phyloP scores from a whole-genome alignment of 2,888 invertebrate genomes.

The Argyresthia albistria region DNA sequence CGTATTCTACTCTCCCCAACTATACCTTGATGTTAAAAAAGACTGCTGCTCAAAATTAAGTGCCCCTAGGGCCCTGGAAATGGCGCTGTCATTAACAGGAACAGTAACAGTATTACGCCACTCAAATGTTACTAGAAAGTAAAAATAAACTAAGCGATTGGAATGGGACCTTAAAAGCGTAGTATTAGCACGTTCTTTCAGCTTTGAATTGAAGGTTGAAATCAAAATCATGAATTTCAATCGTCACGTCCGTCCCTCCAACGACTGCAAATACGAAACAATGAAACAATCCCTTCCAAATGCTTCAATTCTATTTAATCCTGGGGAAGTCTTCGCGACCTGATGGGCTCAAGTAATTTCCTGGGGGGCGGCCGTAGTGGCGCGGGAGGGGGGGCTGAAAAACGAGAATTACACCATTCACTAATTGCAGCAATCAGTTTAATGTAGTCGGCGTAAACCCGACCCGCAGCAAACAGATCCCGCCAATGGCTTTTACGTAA shows the following conservation, averaged over 20 bases:
- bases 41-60: no score
- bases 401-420: slow-evolving; percentile 68
- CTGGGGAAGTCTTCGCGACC: slow-evolving; percentile 50
- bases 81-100: no score
- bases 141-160: no score
- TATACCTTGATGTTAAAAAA: no score
- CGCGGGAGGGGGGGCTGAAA: slow-evolving; percentile 41
- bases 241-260: not conserved
- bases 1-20: no score
- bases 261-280: not conserved
- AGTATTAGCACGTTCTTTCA: no score
- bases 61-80: no score
- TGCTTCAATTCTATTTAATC: slow-evolving; percentile 65
- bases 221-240: not conserved
- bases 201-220: not conserved
- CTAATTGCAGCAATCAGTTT: slow-evolving; percentile 71
- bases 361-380: slow-evolving; percentile 29
- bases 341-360: slow-evolving; percentile 62
- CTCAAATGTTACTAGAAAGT: no score
- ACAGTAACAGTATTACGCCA: no score
- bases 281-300: slow-evolving; percentile 57
- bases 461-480: not conserved
- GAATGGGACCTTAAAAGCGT: no score
- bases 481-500: slow-evolving; percentile 1
- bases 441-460: slow-evolving; percentile 56